These are phyloP conservation scores for Pteropus rufus DNA, from an alignment of 2,797 vertebrate species.

Conservation along the genomic window DNA sequence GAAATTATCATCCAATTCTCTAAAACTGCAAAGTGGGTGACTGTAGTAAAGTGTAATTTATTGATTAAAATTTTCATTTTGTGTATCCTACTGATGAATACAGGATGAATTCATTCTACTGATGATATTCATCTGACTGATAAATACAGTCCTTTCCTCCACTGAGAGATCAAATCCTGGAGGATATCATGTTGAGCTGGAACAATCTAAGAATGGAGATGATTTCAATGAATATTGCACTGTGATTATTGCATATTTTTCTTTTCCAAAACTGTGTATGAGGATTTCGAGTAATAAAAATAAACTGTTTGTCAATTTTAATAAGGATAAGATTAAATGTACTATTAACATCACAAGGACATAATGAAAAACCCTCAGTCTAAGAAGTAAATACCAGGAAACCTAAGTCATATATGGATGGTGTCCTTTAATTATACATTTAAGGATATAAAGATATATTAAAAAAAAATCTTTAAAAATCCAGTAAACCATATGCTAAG, in stretches of 20 bases:
- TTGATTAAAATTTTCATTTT: conserved; percentile 31
- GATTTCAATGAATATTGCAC: not conserved
- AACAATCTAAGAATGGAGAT: not conserved
- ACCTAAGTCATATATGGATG: not conserved
- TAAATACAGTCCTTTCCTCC: not conserved
- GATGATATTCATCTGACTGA: not conserved
- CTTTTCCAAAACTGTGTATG: not conserved
- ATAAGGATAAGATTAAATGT: not conserved
- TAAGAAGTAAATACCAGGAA: not conserved
- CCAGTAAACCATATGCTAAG: not conserved
- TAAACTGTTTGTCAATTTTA: not conserved
- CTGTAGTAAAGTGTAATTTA: not conserved
- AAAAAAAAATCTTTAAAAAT: not conserved
- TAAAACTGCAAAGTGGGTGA: not conserved
- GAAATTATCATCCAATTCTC: not conserved
- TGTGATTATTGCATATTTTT: not conserved
- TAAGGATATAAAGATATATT: not conserved
- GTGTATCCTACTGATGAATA: not conserved
- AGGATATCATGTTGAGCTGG: not conserved
- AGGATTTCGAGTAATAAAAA: not conserved
- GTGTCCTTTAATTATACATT: not conserved
- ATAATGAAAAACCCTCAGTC: not conserved
- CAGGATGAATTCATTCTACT: not conserved
- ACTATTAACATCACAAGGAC: not conserved
- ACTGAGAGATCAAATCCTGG: not conserved